A percentile compares a stretch with the other conserved stretches of the same genome.
Conservation (phyloP, 2,888 invertebrate species). For the Cryptus armator region DNA sequence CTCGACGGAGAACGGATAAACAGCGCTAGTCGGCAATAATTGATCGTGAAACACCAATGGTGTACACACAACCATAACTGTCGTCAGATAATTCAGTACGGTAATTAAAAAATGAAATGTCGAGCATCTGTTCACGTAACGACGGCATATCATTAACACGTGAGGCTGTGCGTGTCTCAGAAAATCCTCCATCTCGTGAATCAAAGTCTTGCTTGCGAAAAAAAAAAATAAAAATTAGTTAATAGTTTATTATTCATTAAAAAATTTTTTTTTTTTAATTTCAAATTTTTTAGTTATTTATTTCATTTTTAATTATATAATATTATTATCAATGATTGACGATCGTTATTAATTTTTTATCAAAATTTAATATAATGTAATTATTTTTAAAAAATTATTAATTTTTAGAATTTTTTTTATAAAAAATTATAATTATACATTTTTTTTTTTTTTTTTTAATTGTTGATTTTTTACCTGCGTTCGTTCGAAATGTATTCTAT, state of each 20-base stretch:
- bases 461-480: slow-evolving; percentile 43
- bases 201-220: slow-evolving; percentile 61
- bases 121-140: slow-evolving; percentile 64
- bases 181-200: slow-evolving; percentile 67
- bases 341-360: too few relatives aligned
- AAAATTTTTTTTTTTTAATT: too few relatives aligned
- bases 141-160: slow-evolving; percentile 59
- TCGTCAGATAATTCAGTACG: slow-evolving; percentile 60
- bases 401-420: too few relatives aligned
- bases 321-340: too few relatives aligned
- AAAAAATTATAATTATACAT: too few relatives aligned
- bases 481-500: slow-evolving; percentile 36
- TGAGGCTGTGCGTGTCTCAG: slow-evolving; percentile 51
- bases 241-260: neutral
- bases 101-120: slow-evolving; percentile 58
- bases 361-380: too few relatives aligned
- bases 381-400: too few relatives aligned
- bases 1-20: slow-evolving; percentile 65
- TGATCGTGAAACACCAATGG: slow-evolving; percentile 66
- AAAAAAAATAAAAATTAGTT: neutral
- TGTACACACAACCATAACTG: slow-evolving; percentile 62
- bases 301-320: too few relatives aligned
- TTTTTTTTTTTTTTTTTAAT: too few relatives aligned
- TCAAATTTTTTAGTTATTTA: too few relatives aligned
- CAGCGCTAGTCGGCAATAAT: slow-evolving; percentile 61